Evolutionary conservation across 2,888 invertebrate genomes (phyloP).

Genomic region (Exephanes ischioxanthus): DNA sequence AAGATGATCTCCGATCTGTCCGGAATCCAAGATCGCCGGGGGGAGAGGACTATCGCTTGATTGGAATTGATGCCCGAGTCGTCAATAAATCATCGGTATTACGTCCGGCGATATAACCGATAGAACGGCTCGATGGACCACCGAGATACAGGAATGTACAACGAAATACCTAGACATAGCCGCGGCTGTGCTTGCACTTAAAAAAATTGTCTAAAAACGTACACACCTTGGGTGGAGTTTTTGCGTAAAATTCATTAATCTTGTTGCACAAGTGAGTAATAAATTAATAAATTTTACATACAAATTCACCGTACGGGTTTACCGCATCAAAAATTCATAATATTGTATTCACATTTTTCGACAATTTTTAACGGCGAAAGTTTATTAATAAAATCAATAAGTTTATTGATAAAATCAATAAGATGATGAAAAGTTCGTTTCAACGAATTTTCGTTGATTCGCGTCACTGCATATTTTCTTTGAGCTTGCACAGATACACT

Average conservation of each 20-base stretch:
- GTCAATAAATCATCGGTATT: constrained; percentile 55
- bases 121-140: constrained; percentile 18
- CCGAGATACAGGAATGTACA: constrained; percentile 16
- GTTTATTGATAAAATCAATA: no score
- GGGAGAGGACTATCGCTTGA: constrained; percentile 40
- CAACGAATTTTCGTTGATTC: neutral
- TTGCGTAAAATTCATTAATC: no score
- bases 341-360: no score
- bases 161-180: neutral
- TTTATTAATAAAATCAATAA: no score
- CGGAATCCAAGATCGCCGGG: constrained; percentile 15
- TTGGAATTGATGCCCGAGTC: constrained; percentile 62
- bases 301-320: no score
- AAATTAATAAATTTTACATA: no score
- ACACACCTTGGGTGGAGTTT: no score
- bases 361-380: no score
- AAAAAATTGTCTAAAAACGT: neutral
- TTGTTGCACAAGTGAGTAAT: no score
- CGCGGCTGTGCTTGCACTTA: neutral
- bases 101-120: neutral
- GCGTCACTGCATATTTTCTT: neutral
- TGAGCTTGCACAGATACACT: no score
- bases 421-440: no score
- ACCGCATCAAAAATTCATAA: no score
- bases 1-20: constrained; percentile 14